These are phyloP conservation scores for Ctena decussata DNA, from an alignment of 2,888 invertebrate species.

Conservation along the genomic window DNA sequence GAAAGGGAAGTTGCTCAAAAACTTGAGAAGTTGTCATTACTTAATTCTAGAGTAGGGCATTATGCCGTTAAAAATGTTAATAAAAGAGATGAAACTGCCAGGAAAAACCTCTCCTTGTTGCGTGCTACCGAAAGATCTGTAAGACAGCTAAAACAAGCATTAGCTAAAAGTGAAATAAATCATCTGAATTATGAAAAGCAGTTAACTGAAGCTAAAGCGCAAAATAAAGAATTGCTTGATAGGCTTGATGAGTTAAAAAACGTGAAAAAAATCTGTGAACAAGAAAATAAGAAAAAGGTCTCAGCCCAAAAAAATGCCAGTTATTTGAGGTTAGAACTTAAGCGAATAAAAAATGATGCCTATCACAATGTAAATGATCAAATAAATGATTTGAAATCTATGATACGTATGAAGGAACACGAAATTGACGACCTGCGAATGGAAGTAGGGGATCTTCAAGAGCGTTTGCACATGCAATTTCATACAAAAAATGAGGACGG, in stretches of 20 bases:
- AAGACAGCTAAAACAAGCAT: background rate
- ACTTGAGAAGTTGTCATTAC: background rate
- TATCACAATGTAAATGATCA: background rate
- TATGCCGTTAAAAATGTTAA: constrained; percentile 27
- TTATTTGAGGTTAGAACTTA: background rate
- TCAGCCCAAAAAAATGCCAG: background rate
- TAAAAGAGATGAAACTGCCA: constrained; percentile 21
- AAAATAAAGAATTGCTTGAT: background rate
- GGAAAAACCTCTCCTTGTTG: background rate
- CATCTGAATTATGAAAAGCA: background rate
- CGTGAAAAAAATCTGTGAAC: background rate
- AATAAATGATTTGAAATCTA: background rate
- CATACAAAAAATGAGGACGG: constrained; percentile 30
- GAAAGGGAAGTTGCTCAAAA: background rate
- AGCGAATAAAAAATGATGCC: background rate
- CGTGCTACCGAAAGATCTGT: background rate
- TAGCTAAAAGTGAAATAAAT: background rate
- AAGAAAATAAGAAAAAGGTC: constrained; percentile 9
- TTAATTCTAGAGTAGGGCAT: constrained; percentile 2
- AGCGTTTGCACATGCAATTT: background rate
- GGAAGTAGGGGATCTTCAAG: background rate
- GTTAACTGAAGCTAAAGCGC: background rate
- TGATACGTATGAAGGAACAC: background rate
- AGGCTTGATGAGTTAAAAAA: background rate
- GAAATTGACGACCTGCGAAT: background rate